Percentiles rank a stretch among this genome's conserved stretches.
phyloP scores from a whole-genome alignment of 2,888 invertebrate genomes.

The Chouioia cunea region DNA sequence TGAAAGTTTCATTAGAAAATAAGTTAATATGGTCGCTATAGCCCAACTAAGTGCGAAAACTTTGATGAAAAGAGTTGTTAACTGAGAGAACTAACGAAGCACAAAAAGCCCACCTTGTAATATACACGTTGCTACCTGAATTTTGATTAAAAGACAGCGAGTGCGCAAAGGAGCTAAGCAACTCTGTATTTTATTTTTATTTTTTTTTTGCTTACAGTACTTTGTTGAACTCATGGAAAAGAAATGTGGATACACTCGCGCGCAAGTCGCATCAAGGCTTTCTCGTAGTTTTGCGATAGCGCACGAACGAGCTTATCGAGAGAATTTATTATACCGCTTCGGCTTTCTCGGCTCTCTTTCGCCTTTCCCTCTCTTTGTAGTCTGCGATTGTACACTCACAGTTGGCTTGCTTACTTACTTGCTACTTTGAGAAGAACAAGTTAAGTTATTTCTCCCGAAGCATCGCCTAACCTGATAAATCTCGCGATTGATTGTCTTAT shows the following conservation, averaged over 20 bases:
- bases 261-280: constrained; percentile 3
- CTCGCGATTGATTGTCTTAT: too few relatives aligned
- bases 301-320: constrained; percentile 33
- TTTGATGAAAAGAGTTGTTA: too few relatives aligned
- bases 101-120: not conserved
- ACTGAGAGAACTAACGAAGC: not conserved
- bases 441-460: too few relatives aligned
- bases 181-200: not conserved
- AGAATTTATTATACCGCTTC: constrained; percentile 38
- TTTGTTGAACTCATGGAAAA: not conserved
- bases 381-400: too few relatives aligned
- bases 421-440: too few relatives aligned
- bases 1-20: constrained; percentile 9
- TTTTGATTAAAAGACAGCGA: constrained; percentile 38
- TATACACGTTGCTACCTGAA: constrained; percentile 21
- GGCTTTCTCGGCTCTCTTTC: constrained; percentile 14
- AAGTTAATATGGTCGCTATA: not conserved
- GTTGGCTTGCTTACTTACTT: too few relatives aligned
- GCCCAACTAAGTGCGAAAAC: too few relatives aligned
- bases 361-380: too few relatives aligned
- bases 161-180: not conserved
- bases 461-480: too few relatives aligned
- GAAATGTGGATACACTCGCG: constrained; percentile 18
- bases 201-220: too few relatives aligned
- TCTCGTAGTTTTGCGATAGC: constrained; percentile 6